Percentiles rank a stretch among this genome's conserved stretches.
phyloP scores from a whole-genome alignment of 2,113 vertebrate species.

The Arenaria interpres region DNA sequence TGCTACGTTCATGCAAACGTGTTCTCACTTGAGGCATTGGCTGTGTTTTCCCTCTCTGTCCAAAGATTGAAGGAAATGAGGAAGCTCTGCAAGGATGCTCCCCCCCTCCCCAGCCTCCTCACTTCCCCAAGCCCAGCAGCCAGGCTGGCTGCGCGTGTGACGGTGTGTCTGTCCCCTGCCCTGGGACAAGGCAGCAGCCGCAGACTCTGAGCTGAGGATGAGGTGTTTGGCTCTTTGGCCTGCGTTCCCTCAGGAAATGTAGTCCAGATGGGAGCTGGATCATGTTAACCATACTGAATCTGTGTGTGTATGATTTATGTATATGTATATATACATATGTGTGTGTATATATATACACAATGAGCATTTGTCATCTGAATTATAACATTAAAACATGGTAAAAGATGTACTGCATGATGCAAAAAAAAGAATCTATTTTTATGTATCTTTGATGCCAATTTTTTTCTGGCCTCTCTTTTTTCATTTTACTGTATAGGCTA shows the following conservation, averaged over 20 bases:
- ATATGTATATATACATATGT: background rate
- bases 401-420: background rate
- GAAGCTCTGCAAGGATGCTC: background rate
- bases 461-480: background rate
- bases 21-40: background rate
- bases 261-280: constrained; percentile 50
- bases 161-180: background rate
- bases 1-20: accelerated
- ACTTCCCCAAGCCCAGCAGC: background rate
- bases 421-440: background rate
- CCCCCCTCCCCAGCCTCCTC: background rate
- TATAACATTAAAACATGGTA: background rate
- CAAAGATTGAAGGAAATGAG: too few relatives aligned
- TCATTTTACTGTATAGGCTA: background rate
- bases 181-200: background rate
- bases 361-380: constrained; percentile 19
- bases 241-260: constrained; percentile 34
- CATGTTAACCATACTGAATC: background rate
- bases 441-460: background rate
- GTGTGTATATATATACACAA: background rate
- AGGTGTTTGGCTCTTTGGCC: background rate
- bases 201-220: background rate
- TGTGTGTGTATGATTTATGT: background rate
- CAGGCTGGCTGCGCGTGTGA: background rate
- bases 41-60: too few relatives aligned